A percentile compares a stretch with the other conserved stretches of the same genome.
phyloP scores from a whole-genome alignment of 2,113 vertebrate species.

The Penelope pileata region DNA sequence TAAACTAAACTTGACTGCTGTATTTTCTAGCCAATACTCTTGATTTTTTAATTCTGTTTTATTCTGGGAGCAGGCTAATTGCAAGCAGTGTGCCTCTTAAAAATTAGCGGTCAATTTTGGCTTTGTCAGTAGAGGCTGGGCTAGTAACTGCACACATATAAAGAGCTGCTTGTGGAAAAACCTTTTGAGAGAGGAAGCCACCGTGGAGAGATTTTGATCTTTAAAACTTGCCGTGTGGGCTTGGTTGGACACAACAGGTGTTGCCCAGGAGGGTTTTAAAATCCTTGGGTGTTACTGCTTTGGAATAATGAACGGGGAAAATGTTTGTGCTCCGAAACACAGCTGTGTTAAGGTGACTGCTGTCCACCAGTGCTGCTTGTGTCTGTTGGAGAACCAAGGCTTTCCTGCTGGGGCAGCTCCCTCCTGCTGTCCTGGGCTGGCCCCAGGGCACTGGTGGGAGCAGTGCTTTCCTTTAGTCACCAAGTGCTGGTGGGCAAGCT shows the following conservation, averaged over 20 bases:
- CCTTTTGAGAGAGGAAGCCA: not conserved
- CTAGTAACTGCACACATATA: not conserved
- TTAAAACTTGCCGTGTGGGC: not conserved
- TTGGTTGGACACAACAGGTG: not conserved
- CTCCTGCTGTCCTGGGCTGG: not conserved
- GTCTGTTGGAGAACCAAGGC: not conserved
- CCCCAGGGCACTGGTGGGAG: not conserved
- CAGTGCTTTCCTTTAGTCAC: not conserved
- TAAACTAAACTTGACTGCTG: slow-evolving; percentile 70
- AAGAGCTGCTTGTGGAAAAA: slow-evolving; percentile 19
- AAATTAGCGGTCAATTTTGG: slow-evolving; percentile 25
- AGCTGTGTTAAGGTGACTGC: not conserved
- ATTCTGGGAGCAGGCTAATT: slow-evolving; percentile 24
- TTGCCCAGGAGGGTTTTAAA: not conserved
- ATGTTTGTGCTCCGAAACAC: not conserved
- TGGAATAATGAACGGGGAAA: not conserved
- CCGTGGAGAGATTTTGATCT: not conserved
- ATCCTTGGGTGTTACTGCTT: not conserved
- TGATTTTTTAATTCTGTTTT: slow-evolving; percentile 31
- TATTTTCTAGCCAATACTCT: slow-evolving; percentile 64
- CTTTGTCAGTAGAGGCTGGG: slow-evolving; percentile 17
- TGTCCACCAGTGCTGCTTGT: not conserved
- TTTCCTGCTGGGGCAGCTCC: rapidly evolving
- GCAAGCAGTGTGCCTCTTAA: slow-evolving; percentile 56
- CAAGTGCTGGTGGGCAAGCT: not conserved